Percentiles rank a stretch among this genome's conserved stretches.
phyloP scores from a whole-genome alignment of 2,888 invertebrate genomes.

The Clunio marinus region DNA sequence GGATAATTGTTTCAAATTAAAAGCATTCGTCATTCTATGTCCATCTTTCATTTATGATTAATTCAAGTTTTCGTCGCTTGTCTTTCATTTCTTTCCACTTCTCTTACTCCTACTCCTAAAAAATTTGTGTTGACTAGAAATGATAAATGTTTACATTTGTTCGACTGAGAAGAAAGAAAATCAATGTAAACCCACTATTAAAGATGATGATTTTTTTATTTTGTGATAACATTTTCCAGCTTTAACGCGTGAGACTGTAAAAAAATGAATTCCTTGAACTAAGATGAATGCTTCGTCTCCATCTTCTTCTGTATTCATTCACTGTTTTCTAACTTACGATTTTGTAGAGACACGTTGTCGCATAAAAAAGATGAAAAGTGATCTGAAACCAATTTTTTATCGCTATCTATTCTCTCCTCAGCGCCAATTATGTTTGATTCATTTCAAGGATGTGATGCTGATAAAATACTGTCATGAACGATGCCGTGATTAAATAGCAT shows the following conservation, averaged over 20 bases:
- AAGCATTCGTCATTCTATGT: neutral
- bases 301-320: neutral
- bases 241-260: neutral
- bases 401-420: too few relatives aligned
- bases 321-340: neutral
- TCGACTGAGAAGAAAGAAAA: neutral
- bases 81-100: neutral
- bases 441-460: neutral
- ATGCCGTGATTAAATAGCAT: too few relatives aligned
- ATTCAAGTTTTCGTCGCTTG: neutral
- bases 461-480: too few relatives aligned
- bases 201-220: neutral
- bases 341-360: neutral
- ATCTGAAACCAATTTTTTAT: too few relatives aligned
- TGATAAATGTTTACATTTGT: slow-evolving; percentile 28
- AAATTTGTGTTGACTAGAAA: slow-evolving; percentile 19
- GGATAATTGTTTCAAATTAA: slow-evolving; percentile 2
- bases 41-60: neutral
- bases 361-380: neutral
- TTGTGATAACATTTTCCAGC: too few relatives aligned
- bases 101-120: neutral
- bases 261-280: neutral
- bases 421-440: neutral
- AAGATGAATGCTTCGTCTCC: neutral
- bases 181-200: neutral